A percentile compares a stretch with the other conserved stretches of the same genome.
phyloP scores from a whole-genome alignment of 2,113 vertebrate genomes.

The Nesoenas mayeri region DNA sequence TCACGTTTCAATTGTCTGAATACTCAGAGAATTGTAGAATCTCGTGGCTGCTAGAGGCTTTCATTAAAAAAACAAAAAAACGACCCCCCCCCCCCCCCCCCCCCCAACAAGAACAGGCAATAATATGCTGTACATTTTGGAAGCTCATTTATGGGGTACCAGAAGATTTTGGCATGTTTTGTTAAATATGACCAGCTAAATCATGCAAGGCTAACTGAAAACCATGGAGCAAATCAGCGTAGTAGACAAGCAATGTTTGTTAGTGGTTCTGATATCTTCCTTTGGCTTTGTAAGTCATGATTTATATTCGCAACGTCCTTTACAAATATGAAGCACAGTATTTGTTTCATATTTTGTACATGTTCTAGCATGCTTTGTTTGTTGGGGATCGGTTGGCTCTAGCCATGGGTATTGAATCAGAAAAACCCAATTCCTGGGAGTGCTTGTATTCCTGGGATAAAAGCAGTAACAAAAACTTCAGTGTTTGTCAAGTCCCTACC shows the following conservation, averaged over 20 bases:
- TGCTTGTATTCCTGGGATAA: background rate
- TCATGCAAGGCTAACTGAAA: background rate
- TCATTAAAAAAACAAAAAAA: background rate
- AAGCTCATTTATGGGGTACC: conserved; percentile 6
- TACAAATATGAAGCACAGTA: background rate
- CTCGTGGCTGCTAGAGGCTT: background rate
- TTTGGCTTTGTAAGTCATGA: background rate
- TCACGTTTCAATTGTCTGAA: conserved; percentile 11
- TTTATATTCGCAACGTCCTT: background rate
- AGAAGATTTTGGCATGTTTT: conserved; percentile 4
- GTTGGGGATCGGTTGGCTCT: background rate
- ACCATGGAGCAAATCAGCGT: background rate
- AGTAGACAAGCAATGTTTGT: background rate
- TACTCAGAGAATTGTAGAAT: background rate
- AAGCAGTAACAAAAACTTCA: background rate
- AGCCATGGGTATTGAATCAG: background rate
- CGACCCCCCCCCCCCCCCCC: no score
- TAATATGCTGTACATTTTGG: background rate
- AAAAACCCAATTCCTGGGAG: background rate
- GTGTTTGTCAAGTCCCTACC: background rate
- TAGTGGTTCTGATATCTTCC: background rate
- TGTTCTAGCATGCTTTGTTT: background rate
- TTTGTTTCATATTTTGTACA: background rate
- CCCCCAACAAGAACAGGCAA: background rate
- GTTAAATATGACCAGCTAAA: conserved; percentile 11